Conservation (phyloP, 2,888 invertebrate genomes). For the Anoncus sp. region DNA sequence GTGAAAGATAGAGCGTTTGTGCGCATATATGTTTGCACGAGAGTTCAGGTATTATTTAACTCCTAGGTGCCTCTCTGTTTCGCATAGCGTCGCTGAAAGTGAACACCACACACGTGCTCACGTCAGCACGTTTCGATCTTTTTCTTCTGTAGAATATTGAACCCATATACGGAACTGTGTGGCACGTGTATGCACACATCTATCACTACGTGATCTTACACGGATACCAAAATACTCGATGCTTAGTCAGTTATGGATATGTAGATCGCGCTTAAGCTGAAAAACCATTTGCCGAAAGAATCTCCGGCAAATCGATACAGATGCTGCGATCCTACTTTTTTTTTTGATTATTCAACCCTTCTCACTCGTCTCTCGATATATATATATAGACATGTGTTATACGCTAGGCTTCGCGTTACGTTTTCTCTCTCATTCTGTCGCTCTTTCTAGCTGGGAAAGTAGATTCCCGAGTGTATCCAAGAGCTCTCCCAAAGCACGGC, state of each 20-base stretch:
- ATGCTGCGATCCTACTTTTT: slow-evolving; percentile 1
- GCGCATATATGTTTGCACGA: slow-evolving; percentile 10
- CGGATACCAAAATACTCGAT: slow-evolving; percentile 12
- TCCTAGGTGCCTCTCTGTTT: slow-evolving; percentile 16
- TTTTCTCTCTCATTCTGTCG: slow-evolving; percentile 72
- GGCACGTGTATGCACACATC: slow-evolving; percentile 13
- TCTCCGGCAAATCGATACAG: neutral
- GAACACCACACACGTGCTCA: slow-evolving; percentile 56
- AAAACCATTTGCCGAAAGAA: slow-evolving; percentile 18
- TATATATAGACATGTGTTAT: slow-evolving; percentile 3
- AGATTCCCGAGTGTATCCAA: slow-evolving; percentile 32
- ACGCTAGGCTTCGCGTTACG: slow-evolving; percentile 65
- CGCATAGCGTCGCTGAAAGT: slow-evolving; percentile 54
- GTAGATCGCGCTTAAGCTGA: neutral
- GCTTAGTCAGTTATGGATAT: slow-evolving; percentile 27
- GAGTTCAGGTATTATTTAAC: slow-evolving; percentile 48
- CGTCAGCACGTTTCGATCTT: slow-evolving; percentile 43
- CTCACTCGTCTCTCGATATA: slow-evolving; percentile 21
- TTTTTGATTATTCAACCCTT: neutral
- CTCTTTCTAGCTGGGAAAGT: slow-evolving; percentile 80
- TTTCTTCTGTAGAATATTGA: slow-evolving; percentile 25
- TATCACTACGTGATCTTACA: slow-evolving; percentile 12
- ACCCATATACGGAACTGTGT: neutral
- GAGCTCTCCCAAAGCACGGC: slow-evolving; percentile 51
- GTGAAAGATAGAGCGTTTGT: slow-evolving; percentile 2